Evolutionary conservation across 2,888 invertebrate genomes (phyloP).

Genomic region (Ornithoptera priamus): DNA sequence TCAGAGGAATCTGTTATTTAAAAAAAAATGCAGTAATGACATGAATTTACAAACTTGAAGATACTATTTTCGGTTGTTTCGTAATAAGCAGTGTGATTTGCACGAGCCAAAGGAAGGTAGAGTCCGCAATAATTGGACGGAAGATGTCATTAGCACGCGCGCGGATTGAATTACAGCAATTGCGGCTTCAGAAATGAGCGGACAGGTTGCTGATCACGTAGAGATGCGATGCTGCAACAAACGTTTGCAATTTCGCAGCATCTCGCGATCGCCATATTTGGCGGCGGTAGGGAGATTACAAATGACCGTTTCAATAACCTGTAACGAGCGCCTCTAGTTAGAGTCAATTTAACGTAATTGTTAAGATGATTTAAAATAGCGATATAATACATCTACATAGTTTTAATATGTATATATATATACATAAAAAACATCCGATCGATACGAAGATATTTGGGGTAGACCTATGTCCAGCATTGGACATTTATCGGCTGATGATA

Average conservation of each 20-base stretch:
- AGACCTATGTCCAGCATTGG: no score
- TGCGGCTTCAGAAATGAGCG: slow-evolving; percentile 14
- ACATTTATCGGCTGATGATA: no score
- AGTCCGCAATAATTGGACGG: slow-evolving; percentile 22
- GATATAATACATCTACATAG: no score
- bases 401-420: no score
- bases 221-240: slow-evolving; percentile 11
- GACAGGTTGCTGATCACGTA: slow-evolving; percentile 14
- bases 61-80: not conserved
- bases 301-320: slow-evolving; percentile 5
- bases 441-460: no score
- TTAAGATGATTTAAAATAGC: no score
- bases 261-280: slow-evolving; percentile 13
- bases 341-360: not conserved
- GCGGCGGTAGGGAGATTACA: slow-evolving; percentile 1
- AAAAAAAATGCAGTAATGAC: no score
- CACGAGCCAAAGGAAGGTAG: slow-evolving; percentile 12
- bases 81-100: slow-evolving; percentile 7
- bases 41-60: not conserved
- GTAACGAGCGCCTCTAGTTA: not conserved
- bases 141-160: slow-evolving; percentile 25
- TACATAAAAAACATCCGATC: no score
- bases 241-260: slow-evolving; percentile 8
- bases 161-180: slow-evolving; percentile 13
- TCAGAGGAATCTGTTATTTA: no score